These are phyloP conservation scores for Anniella stebbinsi DNA, from an alignment of 2,797 vertebrate genomes.

Conservation along the genomic window DNA sequence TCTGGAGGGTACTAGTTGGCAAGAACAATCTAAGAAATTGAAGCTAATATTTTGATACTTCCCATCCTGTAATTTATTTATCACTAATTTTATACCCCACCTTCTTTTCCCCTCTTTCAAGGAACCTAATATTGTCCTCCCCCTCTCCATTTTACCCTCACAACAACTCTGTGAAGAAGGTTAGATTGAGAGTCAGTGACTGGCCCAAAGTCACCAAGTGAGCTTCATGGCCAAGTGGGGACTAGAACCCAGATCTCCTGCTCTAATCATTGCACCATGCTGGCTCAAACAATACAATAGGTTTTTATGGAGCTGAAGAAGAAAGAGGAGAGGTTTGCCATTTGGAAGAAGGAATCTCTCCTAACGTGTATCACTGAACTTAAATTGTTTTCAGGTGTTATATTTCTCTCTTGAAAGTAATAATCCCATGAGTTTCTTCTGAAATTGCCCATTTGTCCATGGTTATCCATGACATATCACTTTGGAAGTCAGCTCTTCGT, in stretches of 20 bases:
- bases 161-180: no score
- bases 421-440: neutral
- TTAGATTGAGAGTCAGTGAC: no score
- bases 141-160: no score
- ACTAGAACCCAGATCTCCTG: no score
- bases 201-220: no score
- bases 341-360: neutral
- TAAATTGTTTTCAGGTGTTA: neutral
- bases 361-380: neutral
- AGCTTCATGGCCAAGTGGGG: no score
- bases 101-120: no score
- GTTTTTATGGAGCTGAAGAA: neutral
- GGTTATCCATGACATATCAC: neutral
- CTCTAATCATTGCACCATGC: no score
- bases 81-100: no score
- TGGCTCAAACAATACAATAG: neutral
- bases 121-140: no score
- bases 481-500: neutral
- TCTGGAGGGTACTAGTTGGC: no score
- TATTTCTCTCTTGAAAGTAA: neutral
- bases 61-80: neutral
- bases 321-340: neutral
- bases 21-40: neutral
- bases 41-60: neutral
- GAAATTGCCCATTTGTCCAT: neutral